phyloP scores from a whole-genome alignment of 37 sponge, comb jelly and placozoan genomes.

The Chondrilla cf. caribensis region DNA sequence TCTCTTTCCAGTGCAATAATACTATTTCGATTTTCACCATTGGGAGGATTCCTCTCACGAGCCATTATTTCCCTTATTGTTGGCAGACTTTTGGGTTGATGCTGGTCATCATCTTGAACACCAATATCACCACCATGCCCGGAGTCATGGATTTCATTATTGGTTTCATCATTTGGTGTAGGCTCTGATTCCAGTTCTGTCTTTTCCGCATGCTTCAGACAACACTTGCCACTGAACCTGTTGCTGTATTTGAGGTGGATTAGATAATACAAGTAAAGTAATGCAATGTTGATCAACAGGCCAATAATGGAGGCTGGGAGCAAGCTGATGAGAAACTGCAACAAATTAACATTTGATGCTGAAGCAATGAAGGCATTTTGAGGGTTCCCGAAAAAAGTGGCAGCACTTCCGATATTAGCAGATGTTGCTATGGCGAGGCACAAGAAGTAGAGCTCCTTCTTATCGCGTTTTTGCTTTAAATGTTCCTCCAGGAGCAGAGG shows the following conservation, averaged over 20 bases:
- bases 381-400: conserved; percentile 87
- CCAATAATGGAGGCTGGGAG: conserved; percentile 74
- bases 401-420: conserved; percentile 88
- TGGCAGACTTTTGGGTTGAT: too few relatives aligned
- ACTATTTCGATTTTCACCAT: background rate
- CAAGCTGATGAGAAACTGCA: conserved; percentile 64
- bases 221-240: background rate
- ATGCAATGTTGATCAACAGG: conserved; percentile 25
- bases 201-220: too few relatives aligned
- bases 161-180: too few relatives aligned
- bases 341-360: conserved; percentile 41
- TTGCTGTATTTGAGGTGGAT: background rate
- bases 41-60: background rate
- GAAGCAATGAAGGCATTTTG: conserved; percentile 89
- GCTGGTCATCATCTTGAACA: too few relatives aligned
- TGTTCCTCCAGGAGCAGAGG: conserved; percentile 69
- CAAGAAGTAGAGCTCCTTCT: conserved; percentile 63
- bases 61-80: background rate
- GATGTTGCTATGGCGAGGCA: conserved; percentile 81
- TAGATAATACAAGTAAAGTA: conserved; percentile 52
- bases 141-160: too few relatives aligned
- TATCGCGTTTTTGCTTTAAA: conserved; percentile 44
- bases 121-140: too few relatives aligned
- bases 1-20: conserved; percentile 1
- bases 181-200: background rate